Evolutionary conservation across 2,888 invertebrate genomes (phyloP), one percentile per base, ranked within the genome.

Genomic region (Scaptomyza caliginosa): DNA sequence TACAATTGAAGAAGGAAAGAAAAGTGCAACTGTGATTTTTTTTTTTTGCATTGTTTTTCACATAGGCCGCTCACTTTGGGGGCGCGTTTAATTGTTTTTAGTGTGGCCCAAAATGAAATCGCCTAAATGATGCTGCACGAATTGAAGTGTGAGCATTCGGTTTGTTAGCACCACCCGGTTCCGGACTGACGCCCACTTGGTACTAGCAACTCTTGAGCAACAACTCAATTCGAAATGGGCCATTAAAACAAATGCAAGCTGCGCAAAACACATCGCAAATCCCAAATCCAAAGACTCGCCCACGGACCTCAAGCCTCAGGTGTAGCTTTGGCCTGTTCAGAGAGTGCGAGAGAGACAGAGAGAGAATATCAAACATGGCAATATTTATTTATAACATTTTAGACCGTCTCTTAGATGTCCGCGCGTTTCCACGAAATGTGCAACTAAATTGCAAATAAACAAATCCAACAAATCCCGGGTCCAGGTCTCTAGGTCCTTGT

Each of bases 151-250:
- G 69, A 64, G 82, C 80, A 71, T 64, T 70, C 59, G 51, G 30
- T 50, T 55, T 46, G 39, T 26, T 50, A 63, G 60, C 45, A 38
- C 51, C 83, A 48, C 83, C 76, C 68, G 62, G 56, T 51, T 52
- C 65, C 67, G 70, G 59, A 49, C 60, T 66, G 62, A 70, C 78
- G 82, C 82, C 82, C 74, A 79, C 82, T 67, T 63, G 65, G 49
- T 21, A 34, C 19, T n/a, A n/a, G n/a, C 43, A 68, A 34, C 7
- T 34, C 51, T 62, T 55, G 52, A 62, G 67, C 74, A 62, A 82
- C 86, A 82, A 64, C 86, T 82, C 81, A 80, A 81, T 81, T 86
- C 62, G 81, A 74, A 84, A 77, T 80, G 81, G 84, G 68, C 84
- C 81, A 81, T 81, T 81, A 81, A 86, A 86, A 77, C 77, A 74